A percentile compares a stretch with the other conserved stretches of the same genome.
Conservation (phyloP, 64 coral and sea anemone species). For the Montipora capricornis region DNA sequence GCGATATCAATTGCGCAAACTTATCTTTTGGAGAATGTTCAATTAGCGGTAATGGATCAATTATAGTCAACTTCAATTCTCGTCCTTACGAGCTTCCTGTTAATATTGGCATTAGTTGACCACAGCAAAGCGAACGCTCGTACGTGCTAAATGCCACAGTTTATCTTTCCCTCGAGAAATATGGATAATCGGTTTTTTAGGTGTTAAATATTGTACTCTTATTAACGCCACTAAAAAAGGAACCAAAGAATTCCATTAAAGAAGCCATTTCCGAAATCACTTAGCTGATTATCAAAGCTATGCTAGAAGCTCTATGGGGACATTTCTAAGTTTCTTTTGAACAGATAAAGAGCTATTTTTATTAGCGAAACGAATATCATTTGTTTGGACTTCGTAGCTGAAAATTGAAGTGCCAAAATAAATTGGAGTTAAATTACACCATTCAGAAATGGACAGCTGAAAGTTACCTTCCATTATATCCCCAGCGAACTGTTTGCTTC, state of each 20-base stretch:
- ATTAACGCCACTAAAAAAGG: neutral
- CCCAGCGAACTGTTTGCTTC: no score
- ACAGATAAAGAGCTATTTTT: no score
- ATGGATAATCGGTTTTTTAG: neutral
- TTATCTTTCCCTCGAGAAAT: neutral
- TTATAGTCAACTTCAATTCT: neutral
- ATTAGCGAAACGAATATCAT: no score
- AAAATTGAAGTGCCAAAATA: no score
- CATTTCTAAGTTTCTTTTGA: no score
- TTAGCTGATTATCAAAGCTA: no score
- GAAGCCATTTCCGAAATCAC: no score
- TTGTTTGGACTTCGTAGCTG: no score
- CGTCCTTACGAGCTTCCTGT: conserved; percentile 1
- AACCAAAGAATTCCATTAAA: neutral
- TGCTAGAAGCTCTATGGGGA: no score
- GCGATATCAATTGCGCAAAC: neutral
- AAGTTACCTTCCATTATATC: no score
- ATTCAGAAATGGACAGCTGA: no score
- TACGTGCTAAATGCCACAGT: neutral
- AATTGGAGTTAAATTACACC: no score
- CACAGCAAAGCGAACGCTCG: neutral
- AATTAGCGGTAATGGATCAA: conserved; percentile 27
- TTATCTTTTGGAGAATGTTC: neutral
- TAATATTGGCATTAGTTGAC: neutral
- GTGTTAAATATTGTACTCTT: neutral